These are phyloP conservation scores for Chrysolina americana DNA, from an alignment of 2,888 invertebrate species.

Conservation along the genomic window DNA sequence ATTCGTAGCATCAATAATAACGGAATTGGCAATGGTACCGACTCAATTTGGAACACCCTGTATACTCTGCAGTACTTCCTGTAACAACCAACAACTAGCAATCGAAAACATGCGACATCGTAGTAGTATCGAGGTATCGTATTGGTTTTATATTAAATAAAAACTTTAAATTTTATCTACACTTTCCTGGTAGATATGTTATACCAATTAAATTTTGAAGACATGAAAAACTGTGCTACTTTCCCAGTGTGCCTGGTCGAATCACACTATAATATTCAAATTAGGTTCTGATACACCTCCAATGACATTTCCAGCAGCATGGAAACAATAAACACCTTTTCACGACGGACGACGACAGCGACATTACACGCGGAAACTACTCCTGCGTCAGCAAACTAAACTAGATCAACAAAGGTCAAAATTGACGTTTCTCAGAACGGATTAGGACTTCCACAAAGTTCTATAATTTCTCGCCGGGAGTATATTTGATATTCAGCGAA, in stretches of 20 bases:
- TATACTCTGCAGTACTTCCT: too few relatives aligned
- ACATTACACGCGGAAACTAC: background rate
- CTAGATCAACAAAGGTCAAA: background rate
- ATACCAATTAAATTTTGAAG: too few relatives aligned
- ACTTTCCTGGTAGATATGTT: too few relatives aligned
- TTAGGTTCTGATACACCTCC: background rate
- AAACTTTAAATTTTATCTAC: too few relatives aligned
- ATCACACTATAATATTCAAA: background rate
- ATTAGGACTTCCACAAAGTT: background rate
- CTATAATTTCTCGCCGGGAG: background rate
- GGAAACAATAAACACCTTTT: background rate
- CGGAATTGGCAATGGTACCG: too few relatives aligned
- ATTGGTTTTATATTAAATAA: too few relatives aligned
- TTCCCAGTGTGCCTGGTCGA: background rate
- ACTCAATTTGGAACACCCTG: too few relatives aligned
- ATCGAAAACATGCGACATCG: too few relatives aligned
- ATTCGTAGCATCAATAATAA: too few relatives aligned
- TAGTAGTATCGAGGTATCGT: too few relatives aligned
- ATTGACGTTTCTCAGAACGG: conserved; percentile 9
- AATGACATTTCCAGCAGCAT: background rate
- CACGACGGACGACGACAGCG: background rate
- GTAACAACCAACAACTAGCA: too few relatives aligned
- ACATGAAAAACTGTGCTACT: too few relatives aligned
- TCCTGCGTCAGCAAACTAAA: background rate
- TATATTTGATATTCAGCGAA: background rate